Conservation (phyloP, 1,140 invertebrate genomes). For the Zaprionus davidi region DNA sequence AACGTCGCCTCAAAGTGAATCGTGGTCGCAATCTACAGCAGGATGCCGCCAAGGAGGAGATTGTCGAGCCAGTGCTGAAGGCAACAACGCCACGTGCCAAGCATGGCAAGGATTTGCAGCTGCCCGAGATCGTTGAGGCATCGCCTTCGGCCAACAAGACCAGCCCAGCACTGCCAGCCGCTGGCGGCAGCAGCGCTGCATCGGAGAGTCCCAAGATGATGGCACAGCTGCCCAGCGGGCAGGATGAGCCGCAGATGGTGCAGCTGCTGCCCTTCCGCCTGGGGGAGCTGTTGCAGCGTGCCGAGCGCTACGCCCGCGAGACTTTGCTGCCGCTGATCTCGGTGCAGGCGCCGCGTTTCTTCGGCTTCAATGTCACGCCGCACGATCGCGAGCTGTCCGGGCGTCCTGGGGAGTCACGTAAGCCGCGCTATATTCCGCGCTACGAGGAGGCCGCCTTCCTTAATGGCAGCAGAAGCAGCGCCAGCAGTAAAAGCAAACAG, state of each 20-base stretch:
- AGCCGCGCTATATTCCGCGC: slow-evolving; percentile 81
- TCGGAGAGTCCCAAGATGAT: slow-evolving; percentile 54
- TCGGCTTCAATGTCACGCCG: slow-evolving; percentile 85
- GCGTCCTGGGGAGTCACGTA: slow-evolving; percentile 51
- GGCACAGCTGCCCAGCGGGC: slow-evolving; percentile 45
- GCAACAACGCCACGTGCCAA: slow-evolving; percentile 86
- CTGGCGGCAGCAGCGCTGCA: not conserved
- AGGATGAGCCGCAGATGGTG: slow-evolving; percentile 86
- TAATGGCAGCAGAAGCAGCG: slow-evolving; percentile 36
- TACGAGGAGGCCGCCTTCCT: slow-evolving; percentile 73
- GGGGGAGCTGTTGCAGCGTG: slow-evolving; percentile 91
- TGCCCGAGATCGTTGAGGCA: slow-evolving; percentile 26
- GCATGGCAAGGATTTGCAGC: slow-evolving; percentile 83
- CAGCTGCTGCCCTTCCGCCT: slow-evolving; percentile 91
- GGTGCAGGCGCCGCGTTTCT: slow-evolving; percentile 89
- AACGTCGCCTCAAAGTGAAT: slow-evolving; percentile 54
- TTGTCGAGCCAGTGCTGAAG: slow-evolving; percentile 89
- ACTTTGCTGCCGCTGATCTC: slow-evolving; percentile 90
- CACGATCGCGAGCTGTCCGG: slow-evolving; percentile 40
- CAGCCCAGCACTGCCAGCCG: not conserved
- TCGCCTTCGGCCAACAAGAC: not conserved
- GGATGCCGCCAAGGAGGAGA: slow-evolving; percentile 85
- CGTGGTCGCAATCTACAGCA: slow-evolving; percentile 78
- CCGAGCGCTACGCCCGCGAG: slow-evolving; percentile 91
- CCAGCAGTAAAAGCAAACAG: slow-evolving; percentile 1